Base-by-base conservation (phyloP, 2,797 vertebrate species). In the Erithacus rubecula region DNA sequence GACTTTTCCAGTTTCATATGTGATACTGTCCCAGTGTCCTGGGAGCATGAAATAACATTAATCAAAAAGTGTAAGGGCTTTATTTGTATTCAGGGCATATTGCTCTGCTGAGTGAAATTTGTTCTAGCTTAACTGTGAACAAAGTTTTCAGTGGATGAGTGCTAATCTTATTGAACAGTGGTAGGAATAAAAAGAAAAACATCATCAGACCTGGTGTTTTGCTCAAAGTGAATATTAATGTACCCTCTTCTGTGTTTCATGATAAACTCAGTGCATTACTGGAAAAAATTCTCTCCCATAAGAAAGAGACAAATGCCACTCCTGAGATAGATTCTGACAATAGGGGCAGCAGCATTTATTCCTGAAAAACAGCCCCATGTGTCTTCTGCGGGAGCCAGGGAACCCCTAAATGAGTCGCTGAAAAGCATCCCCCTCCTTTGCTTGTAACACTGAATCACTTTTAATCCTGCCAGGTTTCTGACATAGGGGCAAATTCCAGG, bases 91-190 rank as follows among this genome's bases (percentile, higher is more conserved):
- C 71, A 65, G 82, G 78, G 51, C 68, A 64, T 78, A 58, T 72
- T 89, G 55, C 69, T 88, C 51, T 83, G 79, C 55, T 52, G 72
- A 85, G 71, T 60, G 83, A 85, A 95, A 89, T 59, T 96, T 18
- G 32, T 83, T 91, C 69, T 78, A 62, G 43, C 58, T 95, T 94
- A 81, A 88, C 89, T 89, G 69, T 85, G 84, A 83, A 62, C 47
- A 89, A 90, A 94, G 84, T 91, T 95, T 95, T 51, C 46, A 71
- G 71, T 83, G 81, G 60, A 74, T 89, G 71, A 80, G 53, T 56
- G 72, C 81, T 94, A 92, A 90, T 93, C 77, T 84, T 82, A 79
- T 30, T 67, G 88, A 93, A 63, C 30, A 67, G 77, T 69, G 46
- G 62, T 81, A 95, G 72, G 60, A 92, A 90, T 62, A 34, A 83